Conservation (phyloP, 1,140 invertebrate species). For the Anoplolepis gracilipes region DNA sequence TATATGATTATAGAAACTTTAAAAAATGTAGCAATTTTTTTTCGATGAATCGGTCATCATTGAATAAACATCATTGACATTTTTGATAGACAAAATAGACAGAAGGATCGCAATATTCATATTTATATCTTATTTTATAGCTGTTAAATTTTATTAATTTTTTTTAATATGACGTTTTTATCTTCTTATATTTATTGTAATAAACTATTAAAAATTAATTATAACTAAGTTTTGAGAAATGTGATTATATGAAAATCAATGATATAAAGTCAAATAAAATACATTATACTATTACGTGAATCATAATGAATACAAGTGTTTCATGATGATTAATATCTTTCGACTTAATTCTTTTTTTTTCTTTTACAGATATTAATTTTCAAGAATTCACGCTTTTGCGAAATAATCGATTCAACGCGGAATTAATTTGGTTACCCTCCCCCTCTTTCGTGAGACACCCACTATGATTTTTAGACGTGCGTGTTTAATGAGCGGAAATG, state of each 20-base stretch:
- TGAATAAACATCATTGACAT: background rate
- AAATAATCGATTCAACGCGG: background rate
- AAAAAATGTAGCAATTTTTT: background rate
- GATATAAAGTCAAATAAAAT: background rate
- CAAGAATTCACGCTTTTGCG: background rate
- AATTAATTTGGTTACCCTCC: background rate
- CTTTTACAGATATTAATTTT: background rate
- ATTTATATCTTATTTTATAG: background rate
- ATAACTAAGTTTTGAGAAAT: background rate
- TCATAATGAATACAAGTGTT: background rate
- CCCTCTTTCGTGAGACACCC: background rate
- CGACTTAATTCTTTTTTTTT: background rate
- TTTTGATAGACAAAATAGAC: background rate
- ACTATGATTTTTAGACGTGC: background rate
- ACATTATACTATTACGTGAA: background rate
- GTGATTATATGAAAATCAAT: background rate
- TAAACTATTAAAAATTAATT: background rate
- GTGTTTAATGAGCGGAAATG: conserved; percentile 28
- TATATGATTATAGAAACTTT: background rate
- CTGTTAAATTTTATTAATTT: background rate
- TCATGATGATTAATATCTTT: conserved; percentile 17
- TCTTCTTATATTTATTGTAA: background rate
- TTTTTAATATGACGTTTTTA: background rate
- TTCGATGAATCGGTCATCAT: background rate
- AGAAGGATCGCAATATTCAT: background rate